These are phyloP conservation scores for Callyntrura guangdongensis DNA, from an alignment of 2,888 invertebrate species.

Conservation along the genomic window DNA sequence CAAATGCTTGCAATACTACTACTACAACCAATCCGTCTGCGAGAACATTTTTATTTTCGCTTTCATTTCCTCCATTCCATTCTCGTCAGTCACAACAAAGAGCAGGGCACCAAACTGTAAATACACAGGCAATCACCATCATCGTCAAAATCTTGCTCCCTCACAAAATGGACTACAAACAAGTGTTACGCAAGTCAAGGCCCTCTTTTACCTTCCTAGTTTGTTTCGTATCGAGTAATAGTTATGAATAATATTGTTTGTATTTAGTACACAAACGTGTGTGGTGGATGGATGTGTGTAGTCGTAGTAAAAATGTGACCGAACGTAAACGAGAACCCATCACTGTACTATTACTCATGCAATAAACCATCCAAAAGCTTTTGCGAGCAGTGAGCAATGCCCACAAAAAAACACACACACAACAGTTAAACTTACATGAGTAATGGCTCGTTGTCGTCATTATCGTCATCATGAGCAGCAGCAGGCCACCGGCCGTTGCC, in stretches of 20 bases:
- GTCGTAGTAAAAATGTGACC: slow-evolving; percentile 22
- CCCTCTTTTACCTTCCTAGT: slow-evolving; percentile 74
- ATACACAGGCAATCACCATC: slow-evolving; percentile 14
- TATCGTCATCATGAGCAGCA: slow-evolving; percentile 15
- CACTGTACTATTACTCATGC: neutral
- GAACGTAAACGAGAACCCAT: slow-evolving; percentile 13
- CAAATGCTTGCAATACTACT: neutral
- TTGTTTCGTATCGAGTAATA: slow-evolving; percentile 8
- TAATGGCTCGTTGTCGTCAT: slow-evolving; percentile 45
- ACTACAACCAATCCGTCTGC: neutral
- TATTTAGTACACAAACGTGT: neutral
- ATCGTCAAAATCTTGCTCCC: neutral
- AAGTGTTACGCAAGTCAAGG: slow-evolving; percentile 76
- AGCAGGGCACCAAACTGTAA: slow-evolving; percentile 11
- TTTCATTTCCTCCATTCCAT: slow-evolving; percentile 59
- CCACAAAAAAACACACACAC: slow-evolving; percentile 12
- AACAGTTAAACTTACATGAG: slow-evolving; percentile 12
- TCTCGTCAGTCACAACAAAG: slow-evolving; percentile 25
- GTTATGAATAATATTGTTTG: too few relatives aligned
- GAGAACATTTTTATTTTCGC: slow-evolving; percentile 46
- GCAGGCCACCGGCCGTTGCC: slow-evolving; percentile 24
- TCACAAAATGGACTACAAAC: slow-evolving; percentile 47
- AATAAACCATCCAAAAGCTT: slow-evolving; percentile 3
- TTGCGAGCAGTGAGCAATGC: slow-evolving; percentile 30
- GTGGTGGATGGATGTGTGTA: neutral